These are phyloP conservation scores for Drosophila lacertosa DNA, from an alignment of 1,140 invertebrate species.

Conservation along the genomic window DNA sequence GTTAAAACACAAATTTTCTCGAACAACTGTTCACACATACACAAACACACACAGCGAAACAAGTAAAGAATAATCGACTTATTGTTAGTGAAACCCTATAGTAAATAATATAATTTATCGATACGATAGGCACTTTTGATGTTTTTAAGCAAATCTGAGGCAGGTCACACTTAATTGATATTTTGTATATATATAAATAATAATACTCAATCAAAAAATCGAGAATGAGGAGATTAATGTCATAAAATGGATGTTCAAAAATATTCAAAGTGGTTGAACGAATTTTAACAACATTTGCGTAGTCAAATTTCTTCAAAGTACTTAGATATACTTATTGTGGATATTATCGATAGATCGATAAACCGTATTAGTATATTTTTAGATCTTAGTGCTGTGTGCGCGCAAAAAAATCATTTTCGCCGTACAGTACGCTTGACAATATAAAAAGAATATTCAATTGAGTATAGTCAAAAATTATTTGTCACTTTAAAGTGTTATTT, in stretches of 20 bases:
- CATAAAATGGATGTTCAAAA: too few species aligned
- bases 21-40: slow-evolving; percentile 9
- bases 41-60: slow-evolving; percentile 16
- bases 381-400: slow-evolving; percentile 33
- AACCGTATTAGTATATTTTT: background rate
- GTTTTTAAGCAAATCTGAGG: background rate
- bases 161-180: background rate
- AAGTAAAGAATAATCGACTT: slow-evolving; percentile 9
- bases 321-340: background rate
- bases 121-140: slow-evolving; percentile 2
- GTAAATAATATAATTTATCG: slow-evolving; percentile 8
- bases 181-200: background rate
- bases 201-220: background rate
- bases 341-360: slow-evolving; percentile 5
- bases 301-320: background rate
- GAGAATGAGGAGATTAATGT: too few species aligned
- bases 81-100: slow-evolving; percentile 1
- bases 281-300: background rate
- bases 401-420: slow-evolving; percentile 33
- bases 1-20: slow-evolving; percentile 22
- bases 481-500: background rate
- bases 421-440: slow-evolving; percentile 1
- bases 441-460: background rate
- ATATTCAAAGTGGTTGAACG: too few species aligned
- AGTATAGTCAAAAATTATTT: background rate